Base-by-base conservation (phyloP, 2,888 invertebrate genomes). In the Theretra japonica region DNA sequence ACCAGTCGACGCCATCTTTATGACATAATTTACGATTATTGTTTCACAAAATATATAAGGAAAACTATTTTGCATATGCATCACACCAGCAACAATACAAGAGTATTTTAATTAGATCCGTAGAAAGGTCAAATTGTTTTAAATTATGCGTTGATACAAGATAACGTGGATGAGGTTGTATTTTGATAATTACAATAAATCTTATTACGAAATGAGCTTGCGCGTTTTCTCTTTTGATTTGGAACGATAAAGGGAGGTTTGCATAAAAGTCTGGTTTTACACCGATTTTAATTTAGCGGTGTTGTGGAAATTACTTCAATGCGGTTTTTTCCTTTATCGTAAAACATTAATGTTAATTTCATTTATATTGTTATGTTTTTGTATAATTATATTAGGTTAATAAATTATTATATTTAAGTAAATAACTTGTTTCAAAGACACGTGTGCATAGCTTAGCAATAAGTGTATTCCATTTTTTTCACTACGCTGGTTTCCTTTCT, bases 21-120 rank as follows among this genome's bases (percentile, higher is more conserved):
- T 23, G 41, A 48, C 65, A 48, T 65, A 65, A 65, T 65, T 65
- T 65, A 65, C 21, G 41, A 21, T 65, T 65, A 65, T 65, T 65
- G 41, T 48, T 48, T 8, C n/a, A 59, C 25, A 25, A 59, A 25
- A 59, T 19, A 8, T 53, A 53, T 56, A 19, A 56, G 53, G 53
- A 69, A 69, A 69, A 33, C 30, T 21, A 30, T 69, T 21, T 53
- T 21, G 15, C 21, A 53, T 28, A 56, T 68, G 21, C 56, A 69
- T 56, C 56, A 57, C 21, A 33, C 30, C 17, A 19, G 19, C 8
- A 8, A 65, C 65, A 65, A 65, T 65, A 65, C 17, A 23, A 21
- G 48, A 23, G 48, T 65, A 65, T 65, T 65, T 53, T 57, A 69
- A 69, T 56, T 56, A 69, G 56, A 69, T 21, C 53, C 30, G 30